Evolutionary conservation across 2,888 invertebrate species (phyloP).

Genomic region (Coecobrya sp.): DNA sequence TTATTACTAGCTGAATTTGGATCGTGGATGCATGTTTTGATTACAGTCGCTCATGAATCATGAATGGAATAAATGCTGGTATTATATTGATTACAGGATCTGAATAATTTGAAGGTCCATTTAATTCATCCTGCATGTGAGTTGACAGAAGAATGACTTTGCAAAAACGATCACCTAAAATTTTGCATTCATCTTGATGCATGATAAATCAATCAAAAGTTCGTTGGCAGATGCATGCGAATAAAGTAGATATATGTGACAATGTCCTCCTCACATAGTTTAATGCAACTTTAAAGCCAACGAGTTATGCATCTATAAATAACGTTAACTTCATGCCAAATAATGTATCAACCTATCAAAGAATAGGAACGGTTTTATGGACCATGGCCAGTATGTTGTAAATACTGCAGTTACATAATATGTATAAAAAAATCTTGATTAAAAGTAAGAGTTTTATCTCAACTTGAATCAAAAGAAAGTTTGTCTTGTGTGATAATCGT

Average conservation of each 20-base stretch:
- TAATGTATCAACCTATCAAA: no score
- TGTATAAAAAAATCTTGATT: no score
- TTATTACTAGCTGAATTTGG: conserved; percentile 30
- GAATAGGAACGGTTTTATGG: no score
- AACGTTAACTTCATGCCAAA: no score
- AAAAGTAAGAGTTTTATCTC: no score
- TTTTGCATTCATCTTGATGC: conserved; percentile 52
- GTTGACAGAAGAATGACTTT: conserved; percentile 77
- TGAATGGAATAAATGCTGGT: conserved; percentile 45
- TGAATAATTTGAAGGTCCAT: conserved; percentile 61
- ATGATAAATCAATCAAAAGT: conserved; percentile 76
- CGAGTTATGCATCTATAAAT: no score
- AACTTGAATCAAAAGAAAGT: no score
- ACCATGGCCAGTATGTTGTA: no score
- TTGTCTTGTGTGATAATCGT: no score
- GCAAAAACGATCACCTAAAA: conserved; percentile 64
- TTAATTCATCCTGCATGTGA: conserved; percentile 45
- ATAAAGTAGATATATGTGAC: not conserved
- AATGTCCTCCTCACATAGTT: not conserved
- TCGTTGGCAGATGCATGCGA: conserved; percentile 8
- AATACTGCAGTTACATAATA: no score
- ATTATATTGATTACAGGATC: conserved; percentile 55
- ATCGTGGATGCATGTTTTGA: conserved; percentile 45
- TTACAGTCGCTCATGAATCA: conserved; percentile 42
- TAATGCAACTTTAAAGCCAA: no score